Conservation (phyloP, 2,797 vertebrate genomes). For the Eidolon dupreanum region DNA sequence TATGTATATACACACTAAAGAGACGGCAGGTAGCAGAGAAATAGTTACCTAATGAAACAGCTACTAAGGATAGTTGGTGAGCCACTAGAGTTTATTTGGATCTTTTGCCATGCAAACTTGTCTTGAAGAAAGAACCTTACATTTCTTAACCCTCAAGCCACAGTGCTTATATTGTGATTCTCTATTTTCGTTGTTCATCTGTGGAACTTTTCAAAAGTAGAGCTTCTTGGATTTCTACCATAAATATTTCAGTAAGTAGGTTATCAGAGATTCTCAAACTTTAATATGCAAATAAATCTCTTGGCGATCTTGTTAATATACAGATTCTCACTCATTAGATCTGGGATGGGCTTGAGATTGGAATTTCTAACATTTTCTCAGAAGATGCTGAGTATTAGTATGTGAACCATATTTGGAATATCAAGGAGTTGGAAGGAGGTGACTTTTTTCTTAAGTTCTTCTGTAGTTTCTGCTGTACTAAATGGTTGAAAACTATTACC, state of each 20-base stretch:
- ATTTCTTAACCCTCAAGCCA: not conserved
- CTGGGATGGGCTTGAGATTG: not conserved
- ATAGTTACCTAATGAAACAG: not conserved
- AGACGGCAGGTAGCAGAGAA: not conserved
- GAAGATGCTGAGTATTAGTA: not conserved
- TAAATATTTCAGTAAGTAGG: not conserved
- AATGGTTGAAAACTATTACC: not conserved
- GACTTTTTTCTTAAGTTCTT: not conserved
- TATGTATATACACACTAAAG: not conserved
- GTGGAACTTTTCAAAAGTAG: not conserved
- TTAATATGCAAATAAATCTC: not conserved
- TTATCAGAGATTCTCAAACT: conserved; percentile 8
- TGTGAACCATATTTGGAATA: not conserved
- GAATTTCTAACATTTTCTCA: not conserved
- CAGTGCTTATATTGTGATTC: not conserved
- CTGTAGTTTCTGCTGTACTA: not conserved
- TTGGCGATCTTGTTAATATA: not conserved
- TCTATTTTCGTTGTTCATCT: not conserved
- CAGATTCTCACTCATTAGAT: not conserved
- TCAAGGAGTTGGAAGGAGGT: not conserved
- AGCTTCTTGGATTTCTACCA: not conserved
- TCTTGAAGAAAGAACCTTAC: not conserved
- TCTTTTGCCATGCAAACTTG: not conserved
- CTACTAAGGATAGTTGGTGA: not conserved
- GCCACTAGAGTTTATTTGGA: not conserved